Base-by-base conservation (phyloP, 2,888 invertebrate genomes). In the Melikaiella ostensackeni region DNA sequence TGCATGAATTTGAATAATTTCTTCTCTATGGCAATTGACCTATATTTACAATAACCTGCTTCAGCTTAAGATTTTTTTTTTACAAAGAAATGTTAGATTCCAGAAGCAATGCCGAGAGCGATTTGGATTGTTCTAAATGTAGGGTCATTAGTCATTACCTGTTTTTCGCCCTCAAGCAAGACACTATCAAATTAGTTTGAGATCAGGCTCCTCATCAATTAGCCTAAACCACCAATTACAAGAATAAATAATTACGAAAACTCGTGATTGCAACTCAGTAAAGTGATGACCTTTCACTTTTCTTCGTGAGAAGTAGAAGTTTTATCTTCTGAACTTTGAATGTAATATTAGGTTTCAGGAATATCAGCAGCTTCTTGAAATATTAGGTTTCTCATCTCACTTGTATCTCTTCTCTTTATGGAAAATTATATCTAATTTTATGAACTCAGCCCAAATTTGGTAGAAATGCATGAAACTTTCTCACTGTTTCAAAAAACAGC, bases 261-360 rank as follows among this genome's bases (percentile, higher is more conserved):
- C 21, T 16, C 16, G 57, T 59, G 7, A 24, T 27, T 59, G 24
- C 13, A 59, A 59, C 27, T 59, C 13, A 59, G 57, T 27, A 70
- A 19, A 50, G 70, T 70, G 27, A 70, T 30, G 46, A 50, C 50
- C 70, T 70, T 70, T 70, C 70, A 21, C 57, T 59, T 50, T 50
- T 46, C 50, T 30, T 70, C 24, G 30, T 50, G 50, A 30, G 42
- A 70, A 59, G 5, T 21, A 21, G 46, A 46, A 16, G 27, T 16
- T 66, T 66, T 27, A 27, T 46, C 46, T 50, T 50, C 50, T 70
- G 30, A 50, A 27, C 70, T 70, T 70, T 50, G n/a, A 46, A 21
- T 64, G 21, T 59, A 59, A 59, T 24, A 59, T 59, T 13, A 24
- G 16, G 13, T 59, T 59, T 59, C 16, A 27, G 57, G 13, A 59